Evolutionary conservation across 2,888 invertebrate species (phyloP), one percentile per base, ranked within the genome.

Genomic region (Tholera decimalis): DNA sequence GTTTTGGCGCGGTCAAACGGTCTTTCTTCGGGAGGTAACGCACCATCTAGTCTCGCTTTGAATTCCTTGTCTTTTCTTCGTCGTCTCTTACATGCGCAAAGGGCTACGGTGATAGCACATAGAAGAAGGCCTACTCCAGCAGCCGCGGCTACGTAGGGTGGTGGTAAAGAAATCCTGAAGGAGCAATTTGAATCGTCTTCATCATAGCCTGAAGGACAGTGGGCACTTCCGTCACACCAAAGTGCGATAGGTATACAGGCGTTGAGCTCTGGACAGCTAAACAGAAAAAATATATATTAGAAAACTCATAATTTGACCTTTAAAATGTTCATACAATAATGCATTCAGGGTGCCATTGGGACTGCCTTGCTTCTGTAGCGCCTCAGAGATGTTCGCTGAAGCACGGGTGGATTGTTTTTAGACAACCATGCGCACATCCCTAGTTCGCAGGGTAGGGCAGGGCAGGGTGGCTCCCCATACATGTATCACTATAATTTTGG

Each of bases 151-250:
- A 97, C 95, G 85, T 97, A 97, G 11, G 97, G 96, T 44, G 97
- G 94, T 5, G 97, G 97, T 51, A 97, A 93, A 18, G 97, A 96
- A 82, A 97, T 96, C 64, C 96, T 96, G 76, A 97, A 97, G 26
- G 97, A 97, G 88, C 98, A 98, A 85, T 97, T 97, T 1, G 96
- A 96, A 83, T 97, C 97, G 76, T 97, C 97, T 92, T 98, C 98
- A 87, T 98, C 98, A 89, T 96, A 97, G 1, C 98, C 98, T 5
- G 98, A 97, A 15, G 98, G 98, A 86, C 98, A 98, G 85, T 98
- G 98, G 1, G 96, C 94, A 44, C 97, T 96, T 0, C 98, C 98
- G 87, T 98, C 98, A 89, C 98, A 98, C 98, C 98, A 98, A 5
- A 98, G 89, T 1, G 97, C 96, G 1, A 97, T 96, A 72, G 97